Conservation (phyloP, 2,888 invertebrate species). For the Gerris lacustris region DNA sequence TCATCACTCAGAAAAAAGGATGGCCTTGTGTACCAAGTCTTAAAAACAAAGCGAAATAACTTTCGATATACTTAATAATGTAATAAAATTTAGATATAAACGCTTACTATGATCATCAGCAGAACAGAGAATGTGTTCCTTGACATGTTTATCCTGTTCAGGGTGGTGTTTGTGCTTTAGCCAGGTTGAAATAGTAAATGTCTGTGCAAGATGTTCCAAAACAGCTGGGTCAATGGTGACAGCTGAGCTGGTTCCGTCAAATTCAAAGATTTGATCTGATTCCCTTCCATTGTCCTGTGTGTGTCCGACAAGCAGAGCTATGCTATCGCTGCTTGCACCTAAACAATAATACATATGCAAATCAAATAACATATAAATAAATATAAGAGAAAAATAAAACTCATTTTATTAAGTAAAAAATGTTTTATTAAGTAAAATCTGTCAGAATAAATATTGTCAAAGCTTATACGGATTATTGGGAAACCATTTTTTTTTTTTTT, state of each 20-base stretch:
- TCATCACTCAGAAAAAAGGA: no score
- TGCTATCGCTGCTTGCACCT: conserved; percentile 66
- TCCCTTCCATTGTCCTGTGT: conserved; percentile 54
- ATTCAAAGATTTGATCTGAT: conserved; percentile 85
- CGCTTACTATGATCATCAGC: conserved; percentile 92
- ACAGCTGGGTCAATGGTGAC: conserved; percentile 67
- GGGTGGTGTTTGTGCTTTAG: conserved; percentile 78
- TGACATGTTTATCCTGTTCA: conserved; percentile 68
- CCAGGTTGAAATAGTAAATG: conserved; percentile 88
- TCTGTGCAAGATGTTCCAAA: conserved; percentile 63
- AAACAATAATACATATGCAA: conserved; percentile 23
- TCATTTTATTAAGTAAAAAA: background rate
- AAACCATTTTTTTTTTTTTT: no score
- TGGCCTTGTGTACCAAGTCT: no score
- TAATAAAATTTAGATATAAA: no score
- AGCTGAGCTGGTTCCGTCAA: conserved; percentile 82
- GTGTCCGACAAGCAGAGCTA: conserved; percentile 71
- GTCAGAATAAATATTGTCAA: no score
- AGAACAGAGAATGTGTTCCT: conserved; percentile 93
- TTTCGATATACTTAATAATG: background rate
- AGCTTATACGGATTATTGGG: no score
- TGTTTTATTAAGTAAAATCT: no score
- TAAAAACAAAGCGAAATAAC: background rate
- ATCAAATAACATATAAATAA: no score
- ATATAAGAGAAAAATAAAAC: conserved; percentile 11